Evolutionary conservation across 2,888 invertebrate species (phyloP), one percentile per base, ranked within the genome.

Genomic region (Latrodectus hesperus): DNA sequence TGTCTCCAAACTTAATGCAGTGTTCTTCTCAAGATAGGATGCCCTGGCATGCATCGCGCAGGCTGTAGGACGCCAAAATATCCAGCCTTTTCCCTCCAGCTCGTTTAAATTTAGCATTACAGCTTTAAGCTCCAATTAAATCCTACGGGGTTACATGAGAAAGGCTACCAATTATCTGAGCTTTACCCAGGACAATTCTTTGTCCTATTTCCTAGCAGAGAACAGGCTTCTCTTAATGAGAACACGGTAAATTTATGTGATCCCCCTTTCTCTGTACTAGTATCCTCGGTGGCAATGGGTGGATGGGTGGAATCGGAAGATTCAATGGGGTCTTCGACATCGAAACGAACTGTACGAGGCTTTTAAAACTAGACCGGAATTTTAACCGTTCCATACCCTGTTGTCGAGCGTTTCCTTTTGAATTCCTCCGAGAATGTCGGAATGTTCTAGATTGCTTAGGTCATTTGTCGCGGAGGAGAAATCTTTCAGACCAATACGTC

Each of bases 71-170:
- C 79, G 55, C 60, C 53, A 70, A 55, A 68, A 78, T 17, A 78
- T 55, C 49, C 38, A 12, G 17, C 22, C 26, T 22, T 26, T 14
- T n/a, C 14, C 55, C 53, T 11, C 14, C 38, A 70, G 12, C 26
- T 68, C 52, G 77, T 51, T 71, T 71, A 79, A 79, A 60, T 71
- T 71, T 17, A 38, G 49, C 55, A 71, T 70, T 38, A 49, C 60
- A 71, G 71, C 60, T 79, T 60, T 64, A 79, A 79, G 71, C 53
- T 71, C 55, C 60, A 79, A 79, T 64, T 79, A 79, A 79, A 79
- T 64, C 49, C 75, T 26, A 64, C 64, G 64, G 53, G 52, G 70
- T 26, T 26, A 16, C 68, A 70, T 16, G 68, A 68, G 26, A 26
- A 55, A 53, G 78, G 49, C 55, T 70, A 74, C 78, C 55, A 70